A percentile compares a stretch with the other conserved stretches of the same genome.
Evolutionary conservation across 2,888 invertebrate species (phyloP).

Genomic region (Acheta domesticus): DNA sequence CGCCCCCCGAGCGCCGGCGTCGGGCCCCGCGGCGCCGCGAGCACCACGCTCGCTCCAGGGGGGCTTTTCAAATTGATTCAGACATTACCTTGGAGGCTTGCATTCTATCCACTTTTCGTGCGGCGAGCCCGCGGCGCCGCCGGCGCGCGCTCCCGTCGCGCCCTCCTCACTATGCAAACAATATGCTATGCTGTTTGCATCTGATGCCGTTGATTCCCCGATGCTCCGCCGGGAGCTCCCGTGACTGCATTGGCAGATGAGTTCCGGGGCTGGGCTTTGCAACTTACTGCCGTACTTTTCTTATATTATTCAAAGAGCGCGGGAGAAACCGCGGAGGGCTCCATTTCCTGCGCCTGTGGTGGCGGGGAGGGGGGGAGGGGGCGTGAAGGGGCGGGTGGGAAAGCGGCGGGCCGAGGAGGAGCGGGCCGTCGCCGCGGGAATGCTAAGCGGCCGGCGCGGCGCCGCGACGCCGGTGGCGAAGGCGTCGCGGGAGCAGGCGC

Average conservation of each 20-base stretch:
- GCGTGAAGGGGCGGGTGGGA: conserved; percentile 12
- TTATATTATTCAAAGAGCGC: conserved; percentile 23
- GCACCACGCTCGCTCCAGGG: conserved; percentile 25
- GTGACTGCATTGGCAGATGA: conserved; percentile 33
- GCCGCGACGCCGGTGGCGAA: conserved; percentile 20
- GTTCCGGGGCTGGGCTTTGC: conserved; percentile 23
- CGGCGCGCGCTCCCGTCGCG: conserved; percentile 20
- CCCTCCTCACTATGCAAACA: conserved; percentile 34
- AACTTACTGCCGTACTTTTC: conserved; percentile 23
- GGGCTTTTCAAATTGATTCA: conserved; percentile 36
- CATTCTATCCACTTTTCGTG: conserved; percentile 20
- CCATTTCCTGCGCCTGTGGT: neutral
- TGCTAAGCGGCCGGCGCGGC: conserved; percentile 22
- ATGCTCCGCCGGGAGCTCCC: conserved; percentile 32
- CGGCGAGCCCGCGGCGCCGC: neutral
- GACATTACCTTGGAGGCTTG: conserved; percentile 32
- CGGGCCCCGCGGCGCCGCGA: conserved; percentile 18
- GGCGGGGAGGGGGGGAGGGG: neutral
- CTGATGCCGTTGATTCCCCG: conserved; percentile 32
- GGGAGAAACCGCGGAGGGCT: neutral
- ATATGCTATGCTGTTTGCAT: conserved; percentile 36
- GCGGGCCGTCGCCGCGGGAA: neutral
- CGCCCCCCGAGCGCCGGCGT: neutral
- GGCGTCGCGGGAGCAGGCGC: neutral
- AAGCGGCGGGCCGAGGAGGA: neutral